Percentiles rank a stretch among this genome's conserved stretches.
These are phyloP conservation scores for Protobothrops mucrosquamatus DNA, from an alignment of 2,113 vertebrate species.

Conservation along the genomic window DNA sequence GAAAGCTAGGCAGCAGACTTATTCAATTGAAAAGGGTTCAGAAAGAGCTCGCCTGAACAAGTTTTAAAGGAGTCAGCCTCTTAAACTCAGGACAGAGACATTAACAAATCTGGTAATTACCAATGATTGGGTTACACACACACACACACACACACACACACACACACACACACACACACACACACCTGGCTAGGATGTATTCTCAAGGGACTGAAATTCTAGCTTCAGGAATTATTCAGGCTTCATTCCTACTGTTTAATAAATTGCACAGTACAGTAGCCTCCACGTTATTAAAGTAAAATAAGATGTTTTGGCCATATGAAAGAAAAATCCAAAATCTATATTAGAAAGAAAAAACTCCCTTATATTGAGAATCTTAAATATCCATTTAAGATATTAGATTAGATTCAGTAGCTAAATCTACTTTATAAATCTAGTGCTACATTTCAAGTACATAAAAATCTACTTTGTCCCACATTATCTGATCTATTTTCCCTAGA, in stretches of 20 bases:
- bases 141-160: too few relatives aligned
- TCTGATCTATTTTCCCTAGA: neutral
- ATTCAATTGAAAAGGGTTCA: neutral
- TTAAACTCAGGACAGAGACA: neutral
- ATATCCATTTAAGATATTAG: neutral
- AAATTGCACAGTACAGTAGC: neutral
- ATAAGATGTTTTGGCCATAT: neutral
- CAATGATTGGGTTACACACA: neutral
- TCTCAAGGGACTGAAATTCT: too few relatives aligned
- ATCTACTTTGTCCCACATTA: neutral
- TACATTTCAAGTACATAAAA: neutral
- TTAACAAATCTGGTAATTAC: neutral
- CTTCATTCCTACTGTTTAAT: neutral
- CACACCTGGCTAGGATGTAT: too few relatives aligned
- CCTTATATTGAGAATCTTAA: neutral
- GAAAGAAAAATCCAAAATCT: neutral
- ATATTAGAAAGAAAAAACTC: neutral
- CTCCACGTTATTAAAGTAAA: neutral
- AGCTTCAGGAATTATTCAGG: too few relatives aligned
- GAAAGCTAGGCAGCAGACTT: neutral
- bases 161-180: too few relatives aligned
- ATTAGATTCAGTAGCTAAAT: neutral
- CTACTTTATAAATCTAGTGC: neutral
- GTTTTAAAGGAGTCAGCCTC: neutral
- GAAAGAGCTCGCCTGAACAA: neutral